phyloP scores from a whole-genome alignment of 2,113 vertebrate species.

The Prionailurus viverrinus region DNA sequence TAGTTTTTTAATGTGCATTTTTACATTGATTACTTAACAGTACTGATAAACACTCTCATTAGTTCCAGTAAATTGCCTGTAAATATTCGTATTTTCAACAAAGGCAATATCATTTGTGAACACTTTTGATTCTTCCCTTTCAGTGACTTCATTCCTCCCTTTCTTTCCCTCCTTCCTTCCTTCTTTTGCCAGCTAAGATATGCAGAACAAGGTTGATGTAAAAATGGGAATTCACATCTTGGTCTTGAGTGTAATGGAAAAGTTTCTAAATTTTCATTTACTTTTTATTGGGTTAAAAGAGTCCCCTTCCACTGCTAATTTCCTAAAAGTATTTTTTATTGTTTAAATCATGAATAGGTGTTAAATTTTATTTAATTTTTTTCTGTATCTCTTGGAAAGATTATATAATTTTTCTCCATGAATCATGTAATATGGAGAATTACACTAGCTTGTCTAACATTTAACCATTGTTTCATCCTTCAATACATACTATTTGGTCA shows the following conservation, averaged over 20 bases:
- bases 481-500: neutral
- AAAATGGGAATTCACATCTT: neutral
- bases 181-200: neutral
- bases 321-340: neutral
- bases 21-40: neutral
- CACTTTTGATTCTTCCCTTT: neutral
- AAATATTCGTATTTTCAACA: neutral
- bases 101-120: neutral
- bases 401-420: neutral
- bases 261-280: neutral
- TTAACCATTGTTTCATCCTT: neutral
- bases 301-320: neutral
- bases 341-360: neutral
- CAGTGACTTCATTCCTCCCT: neutral
- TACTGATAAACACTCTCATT: neutral
- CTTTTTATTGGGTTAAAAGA: neutral
- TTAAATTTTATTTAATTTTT: slow-evolving; percentile 10
- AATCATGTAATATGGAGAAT: neutral
- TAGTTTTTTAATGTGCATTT: neutral
- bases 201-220: neutral
- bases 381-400: neutral
- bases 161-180: neutral
- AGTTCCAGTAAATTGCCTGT: neutral
- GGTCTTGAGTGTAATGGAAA: neutral
- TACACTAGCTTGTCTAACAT: neutral